These are phyloP conservation scores for Ectemnius lituratus DNA, from an alignment of 2,888 invertebrate species.

Conservation along the genomic window DNA sequence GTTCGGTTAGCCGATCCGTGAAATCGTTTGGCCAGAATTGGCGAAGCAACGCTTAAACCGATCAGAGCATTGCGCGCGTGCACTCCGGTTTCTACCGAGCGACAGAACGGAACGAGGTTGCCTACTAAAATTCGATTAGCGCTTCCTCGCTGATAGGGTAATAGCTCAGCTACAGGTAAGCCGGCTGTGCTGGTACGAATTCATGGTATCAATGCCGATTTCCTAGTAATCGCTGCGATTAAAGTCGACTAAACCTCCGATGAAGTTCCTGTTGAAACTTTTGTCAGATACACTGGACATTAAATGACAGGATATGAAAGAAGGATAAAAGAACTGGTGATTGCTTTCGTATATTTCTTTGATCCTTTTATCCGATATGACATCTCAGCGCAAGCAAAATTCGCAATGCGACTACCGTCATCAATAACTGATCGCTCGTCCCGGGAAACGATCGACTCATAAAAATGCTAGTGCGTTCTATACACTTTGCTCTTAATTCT, in stretches of 20 bases:
- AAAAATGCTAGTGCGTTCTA: too few species aligned
- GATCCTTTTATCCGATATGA: too few species aligned
- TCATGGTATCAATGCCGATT: conserved; percentile 3
- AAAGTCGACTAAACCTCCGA: conserved; percentile 19
- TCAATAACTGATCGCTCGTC: too few species aligned
- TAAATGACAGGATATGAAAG: too few species aligned
- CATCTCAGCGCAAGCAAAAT: too few species aligned
- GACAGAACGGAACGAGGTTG: conserved; percentile 29
- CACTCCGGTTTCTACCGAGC: conserved; percentile 31
- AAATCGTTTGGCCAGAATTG: conserved; percentile 25
- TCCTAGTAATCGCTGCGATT: conserved; percentile 22
- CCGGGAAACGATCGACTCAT: too few species aligned
- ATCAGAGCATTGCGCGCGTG: conserved; percentile 47
- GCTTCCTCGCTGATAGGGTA: conserved; percentile 46
- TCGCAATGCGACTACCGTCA: too few species aligned
- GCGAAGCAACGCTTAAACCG: conserved; percentile 48
- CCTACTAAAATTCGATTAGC: conserved; percentile 53
- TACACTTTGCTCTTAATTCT: too few species aligned
- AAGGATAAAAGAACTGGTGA: too few species aligned
- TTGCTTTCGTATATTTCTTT: too few species aligned
- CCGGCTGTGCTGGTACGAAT: conserved; percentile 12
- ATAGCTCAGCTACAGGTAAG: conserved; percentile 43
- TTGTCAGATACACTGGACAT: too few species aligned
- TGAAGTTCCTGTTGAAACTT: not conserved
- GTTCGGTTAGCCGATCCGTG: too few species aligned